Base-by-base conservation (phyloP, 1,140 invertebrate genomes). In the Aphaenogaster ashmeadi region DNA sequence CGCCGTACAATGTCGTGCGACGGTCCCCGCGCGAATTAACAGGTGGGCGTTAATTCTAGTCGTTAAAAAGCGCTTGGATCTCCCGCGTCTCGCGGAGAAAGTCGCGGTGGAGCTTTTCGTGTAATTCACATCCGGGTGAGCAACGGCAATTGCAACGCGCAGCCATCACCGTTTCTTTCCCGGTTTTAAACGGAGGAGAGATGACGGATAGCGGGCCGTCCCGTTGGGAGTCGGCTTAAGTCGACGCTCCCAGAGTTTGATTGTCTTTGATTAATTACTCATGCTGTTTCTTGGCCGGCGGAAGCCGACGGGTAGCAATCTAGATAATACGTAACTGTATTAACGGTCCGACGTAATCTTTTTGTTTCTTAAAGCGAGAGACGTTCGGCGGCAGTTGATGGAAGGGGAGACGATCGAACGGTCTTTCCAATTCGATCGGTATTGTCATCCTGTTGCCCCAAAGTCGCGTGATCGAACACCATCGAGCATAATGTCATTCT, bases 261-360 rank as follows among this genome's bases (percentile, higher is more conserved):
- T 95, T 95, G 94, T 95, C 94, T 94, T 93, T 95, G 94, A 95
- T 95, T 95, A 94, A 95, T 95, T 94, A 92, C 92, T 91, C 90
- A 88, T 91, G 91, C 91, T 89, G 91, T 93, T 93, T 93, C 92
- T 92, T 91, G 91, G 88, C 88, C 92, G 89, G 90, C 93, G 94
- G 94, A 94, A 94, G 93, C 86, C 79, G 81, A 77, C 89, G 91
- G 85, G 79, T 93, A 93, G 92, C 91, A 94, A 95, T 95, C 94
- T 94, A 93, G 94, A 95, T 95, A 95, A 94, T 94, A 92, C 92
- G 88, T 93, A 94, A 94, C 93, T 92, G 94, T 94, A 94, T 94
- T 94, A 94, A 94, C 91, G 90, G 91, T 87, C 36, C 56, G 79
- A 85, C 75, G 78, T 86, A 88, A 92, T 92, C 91, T 90, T 92